Conservation (phyloP, 2,113 vertebrate genomes). For the Mirounga angustirostris region DNA sequence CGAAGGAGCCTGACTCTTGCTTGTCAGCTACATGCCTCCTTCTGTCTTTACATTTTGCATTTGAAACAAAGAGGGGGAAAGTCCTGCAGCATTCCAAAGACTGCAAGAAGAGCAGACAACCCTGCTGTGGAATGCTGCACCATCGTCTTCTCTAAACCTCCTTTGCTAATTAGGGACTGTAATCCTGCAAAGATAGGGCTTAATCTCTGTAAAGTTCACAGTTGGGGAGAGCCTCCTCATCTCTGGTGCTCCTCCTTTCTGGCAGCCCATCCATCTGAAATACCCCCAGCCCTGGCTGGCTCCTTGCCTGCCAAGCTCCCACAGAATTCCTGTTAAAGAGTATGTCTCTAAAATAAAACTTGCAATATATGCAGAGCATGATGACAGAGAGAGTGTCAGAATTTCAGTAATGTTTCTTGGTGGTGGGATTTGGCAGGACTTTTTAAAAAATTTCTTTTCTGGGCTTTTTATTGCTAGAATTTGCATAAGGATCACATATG, state of each 20-base stretch:
- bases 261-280: slow-evolving; percentile 56
- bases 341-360: not conserved
- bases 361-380: not conserved
- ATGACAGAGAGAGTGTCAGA: not conserved
- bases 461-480: slow-evolving; percentile 37
- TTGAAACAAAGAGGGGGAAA: not conserved
- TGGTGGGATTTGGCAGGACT: not conserved
- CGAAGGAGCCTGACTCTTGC: not conserved
- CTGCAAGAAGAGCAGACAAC: slow-evolving; percentile 36
- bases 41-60: slow-evolving; percentile 58
- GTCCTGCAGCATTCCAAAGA: not conserved
- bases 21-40: not conserved
- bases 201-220: slow-evolving; percentile 24
- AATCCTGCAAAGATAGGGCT: slow-evolving; percentile 66
- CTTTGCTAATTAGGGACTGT: slow-evolving; percentile 82
- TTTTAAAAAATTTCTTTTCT: not conserved
- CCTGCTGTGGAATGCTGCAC: slow-evolving; percentile 71
- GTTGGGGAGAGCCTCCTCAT: slow-evolving; percentile 9
- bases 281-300: not conserved
- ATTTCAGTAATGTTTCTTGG: not conserved
- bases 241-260: not conserved
- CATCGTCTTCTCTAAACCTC: slow-evolving; percentile 43
- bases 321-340: not conserved
- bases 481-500: not conserved
- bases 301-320: not conserved